These are phyloP conservation scores for Caranx ignobilis DNA, from an alignment of 2,113 vertebrate genomes.

Conservation along the genomic window DNA sequence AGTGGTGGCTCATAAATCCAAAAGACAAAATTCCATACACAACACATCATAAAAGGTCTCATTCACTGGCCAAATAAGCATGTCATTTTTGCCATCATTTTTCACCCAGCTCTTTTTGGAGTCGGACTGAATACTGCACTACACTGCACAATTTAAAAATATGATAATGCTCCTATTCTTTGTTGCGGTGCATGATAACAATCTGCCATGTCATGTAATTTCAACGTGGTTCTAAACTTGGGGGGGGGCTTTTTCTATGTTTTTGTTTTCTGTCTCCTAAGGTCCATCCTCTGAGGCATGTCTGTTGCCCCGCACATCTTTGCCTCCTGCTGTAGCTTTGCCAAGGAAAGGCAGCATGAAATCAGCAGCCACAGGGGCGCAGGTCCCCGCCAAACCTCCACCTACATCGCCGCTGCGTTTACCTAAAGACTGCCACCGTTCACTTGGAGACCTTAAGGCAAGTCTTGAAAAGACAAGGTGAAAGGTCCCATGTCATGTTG, in stretches of 20 bases:
- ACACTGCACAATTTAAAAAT: too few species aligned
- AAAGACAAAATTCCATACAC: too few species aligned
- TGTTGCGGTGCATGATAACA: too few species aligned
- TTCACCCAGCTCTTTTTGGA: too few species aligned
- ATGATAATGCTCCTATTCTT: too few species aligned
- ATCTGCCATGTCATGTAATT: not conserved
- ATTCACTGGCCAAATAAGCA: too few species aligned
- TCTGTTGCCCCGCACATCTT: slow-evolving; percentile 79
- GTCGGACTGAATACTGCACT: too few species aligned
- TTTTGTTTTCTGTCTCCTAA: slow-evolving; percentile 55
- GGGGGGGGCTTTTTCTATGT: not conserved
- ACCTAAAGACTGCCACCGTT: slow-evolving; percentile 88
- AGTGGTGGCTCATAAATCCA: too few species aligned
- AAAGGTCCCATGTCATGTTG: not conserved
- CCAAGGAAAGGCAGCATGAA: slow-evolving; percentile 81
- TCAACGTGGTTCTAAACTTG: not conserved
- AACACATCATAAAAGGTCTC: too few species aligned
- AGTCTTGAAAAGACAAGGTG: not conserved
- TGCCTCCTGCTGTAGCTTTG: slow-evolving; percentile 70
- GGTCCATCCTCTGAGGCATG: slow-evolving; percentile 88
- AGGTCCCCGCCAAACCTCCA: slow-evolving; percentile 82
- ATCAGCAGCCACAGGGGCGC: slow-evolving; percentile 49
- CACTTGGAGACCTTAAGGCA: slow-evolving; percentile 94
- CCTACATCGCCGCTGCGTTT: slow-evolving; percentile 78
- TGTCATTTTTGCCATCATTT: too few species aligned